Evolutionary conservation across 2,888 invertebrate genomes (phyloP).

Genomic region (Hoplodrina ambigua): DNA sequence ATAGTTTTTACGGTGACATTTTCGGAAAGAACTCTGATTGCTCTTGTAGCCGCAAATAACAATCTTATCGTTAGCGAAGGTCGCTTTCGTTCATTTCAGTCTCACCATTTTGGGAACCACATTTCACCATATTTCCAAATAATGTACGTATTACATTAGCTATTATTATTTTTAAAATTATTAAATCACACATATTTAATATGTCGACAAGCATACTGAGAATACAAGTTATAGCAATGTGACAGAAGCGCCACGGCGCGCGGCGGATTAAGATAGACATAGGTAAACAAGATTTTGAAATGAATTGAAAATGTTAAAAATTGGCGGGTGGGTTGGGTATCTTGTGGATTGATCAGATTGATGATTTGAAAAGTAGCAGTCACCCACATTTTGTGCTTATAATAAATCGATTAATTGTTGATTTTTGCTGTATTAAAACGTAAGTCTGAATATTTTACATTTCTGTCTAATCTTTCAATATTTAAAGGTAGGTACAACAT

Average conservation of each 20-base stretch:
- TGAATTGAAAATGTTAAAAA: neutral
- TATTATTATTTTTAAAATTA: too few species aligned
- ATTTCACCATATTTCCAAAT: too few species aligned
- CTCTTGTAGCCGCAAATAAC: neutral
- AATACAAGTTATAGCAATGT: constrained; percentile 1
- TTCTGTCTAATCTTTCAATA: neutral
- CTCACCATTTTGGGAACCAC: too few species aligned
- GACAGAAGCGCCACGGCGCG: constrained; percentile 14
- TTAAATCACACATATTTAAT: neutral
- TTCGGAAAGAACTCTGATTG: neutral
- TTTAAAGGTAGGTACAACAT: neutral
- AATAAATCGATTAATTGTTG: neutral
- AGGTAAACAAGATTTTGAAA: neutral
- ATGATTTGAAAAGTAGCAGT: neutral
- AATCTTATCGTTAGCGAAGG: too few species aligned
- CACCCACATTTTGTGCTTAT: neutral
- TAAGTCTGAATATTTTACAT: constrained; percentile 20
- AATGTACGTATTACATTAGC: too few species aligned
- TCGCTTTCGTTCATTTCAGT: too few species aligned
- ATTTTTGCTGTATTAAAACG: constrained; percentile 5
- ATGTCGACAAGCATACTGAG: constrained; percentile 1
- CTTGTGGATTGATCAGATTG: neutral
- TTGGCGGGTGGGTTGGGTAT: constrained; percentile 19
- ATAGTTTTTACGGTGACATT: constrained; percentile 1
- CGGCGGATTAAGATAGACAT: neutral